Evolutionary conservation across 2,888 invertebrate genomes (phyloP).

Genomic region (Resseliella maxima): DNA sequence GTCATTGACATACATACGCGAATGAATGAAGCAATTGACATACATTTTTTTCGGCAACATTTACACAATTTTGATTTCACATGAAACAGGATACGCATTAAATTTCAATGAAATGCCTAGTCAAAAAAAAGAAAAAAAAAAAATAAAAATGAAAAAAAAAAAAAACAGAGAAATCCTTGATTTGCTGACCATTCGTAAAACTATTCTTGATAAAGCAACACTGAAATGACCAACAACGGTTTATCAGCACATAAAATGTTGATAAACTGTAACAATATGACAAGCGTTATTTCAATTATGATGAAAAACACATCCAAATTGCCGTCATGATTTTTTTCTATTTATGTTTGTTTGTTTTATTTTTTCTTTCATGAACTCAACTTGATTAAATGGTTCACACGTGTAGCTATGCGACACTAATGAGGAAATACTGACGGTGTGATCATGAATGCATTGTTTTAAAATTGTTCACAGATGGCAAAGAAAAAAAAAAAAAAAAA

Average conservation of each 20-base stretch:
- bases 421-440: background rate
- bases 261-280: background rate
- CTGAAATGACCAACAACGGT: slow-evolving; percentile 9
- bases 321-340: background rate
- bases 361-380: background rate
- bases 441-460: too few species aligned
- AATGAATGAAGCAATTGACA: too few species aligned
- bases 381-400: background rate
- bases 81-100: too few species aligned
- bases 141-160: background rate
- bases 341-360: too few species aligned
- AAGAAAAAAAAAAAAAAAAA: too few species aligned
- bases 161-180: background rate
- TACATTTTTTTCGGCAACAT: background rate
- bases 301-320: background rate
- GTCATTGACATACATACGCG: slow-evolving; percentile 24
- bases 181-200: background rate
- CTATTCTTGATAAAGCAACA: background rate
- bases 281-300: background rate
- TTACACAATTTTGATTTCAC: background rate
- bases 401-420: background rate
- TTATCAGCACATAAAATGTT: background rate
- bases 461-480: too few species aligned
- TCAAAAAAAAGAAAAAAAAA: too few species aligned
- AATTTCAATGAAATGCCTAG: too few species aligned